Evolutionary conservation across 2,113 vertebrate genomes (phyloP), one percentile per base, ranked within the genome.

Genomic region (Eptesicus fuscus): DNA sequence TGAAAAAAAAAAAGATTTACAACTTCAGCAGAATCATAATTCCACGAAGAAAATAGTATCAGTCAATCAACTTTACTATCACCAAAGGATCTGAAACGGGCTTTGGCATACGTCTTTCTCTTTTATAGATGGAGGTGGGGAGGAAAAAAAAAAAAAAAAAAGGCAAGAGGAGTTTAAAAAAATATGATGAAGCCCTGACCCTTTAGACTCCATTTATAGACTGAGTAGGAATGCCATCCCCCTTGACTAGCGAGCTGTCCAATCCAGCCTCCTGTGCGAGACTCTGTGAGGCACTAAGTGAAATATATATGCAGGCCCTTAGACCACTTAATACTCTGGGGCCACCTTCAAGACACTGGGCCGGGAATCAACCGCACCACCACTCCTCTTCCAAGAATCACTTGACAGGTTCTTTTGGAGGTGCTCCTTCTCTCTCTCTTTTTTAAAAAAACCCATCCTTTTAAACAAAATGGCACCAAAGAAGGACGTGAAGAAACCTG

Each of bases 121-220:
- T 88, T 96, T 96, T 97, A 80, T 56, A 93, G 0, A 1, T 88
- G 92, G 76, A 85, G 77, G 90, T 94, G 86, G 73, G 18, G 56
- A 8, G 6, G 6, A 6, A 18, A 51, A 49, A 59, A 47, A 49
- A n/a, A 91, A 70, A 85, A 86, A 91, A 70, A 85, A 83, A 78
- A 89, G 47, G 37, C 65, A 83, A 95, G n/a, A 74, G 93, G 40
- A 96, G 92, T 95, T 95, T n/a, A 76, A 95, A 73, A 91, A 94
- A 98, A 97, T 98, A 97, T 98, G 97, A 97, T 96, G 97, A 98
- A 98, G 97, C 95, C 88, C 96, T 98, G 96, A 97, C 98, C 97
- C 98, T 98, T 97, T 97, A 98, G 96, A 98, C 98, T 98, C 99
- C 98, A 99, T 99, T 99, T 99, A 99, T 99, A 99, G 99, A 95